Evolutionary conservation across 2,888 invertebrate genomes (phyloP).

Genomic region (Proisotoma minuta): DNA sequence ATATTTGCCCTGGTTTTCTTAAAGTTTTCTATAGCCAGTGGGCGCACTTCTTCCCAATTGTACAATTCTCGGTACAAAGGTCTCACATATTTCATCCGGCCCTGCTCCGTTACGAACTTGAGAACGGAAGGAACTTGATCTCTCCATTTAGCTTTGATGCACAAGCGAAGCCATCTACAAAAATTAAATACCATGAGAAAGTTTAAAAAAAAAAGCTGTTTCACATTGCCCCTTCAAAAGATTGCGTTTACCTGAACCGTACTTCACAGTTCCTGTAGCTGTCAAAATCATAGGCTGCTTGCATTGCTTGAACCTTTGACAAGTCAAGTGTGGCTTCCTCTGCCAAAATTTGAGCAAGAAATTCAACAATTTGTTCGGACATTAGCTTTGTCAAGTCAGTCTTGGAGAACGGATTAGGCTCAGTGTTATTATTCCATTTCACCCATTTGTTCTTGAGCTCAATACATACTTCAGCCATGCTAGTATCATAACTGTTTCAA

Average conservation of each 20-base stretch:
- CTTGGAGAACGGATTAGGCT: constrained; percentile 52
- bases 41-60: constrained; percentile 68
- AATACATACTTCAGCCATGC: constrained; percentile 61
- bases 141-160: constrained; percentile 68
- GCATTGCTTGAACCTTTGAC: constrained; percentile 60
- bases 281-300: constrained; percentile 63
- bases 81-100: constrained; percentile 73
- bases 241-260: constrained; percentile 53
- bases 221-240: background rate
- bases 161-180: constrained; percentile 70
- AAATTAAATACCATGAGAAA: constrained; percentile 18
- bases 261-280: constrained; percentile 72
- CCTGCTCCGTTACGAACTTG: constrained; percentile 73
- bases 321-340: constrained; percentile 55
- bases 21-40: constrained; percentile 68
- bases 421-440: constrained; percentile 51
- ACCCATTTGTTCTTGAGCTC: constrained; percentile 59
- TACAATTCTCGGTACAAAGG: constrained; percentile 61
- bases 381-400: constrained; percentile 59
- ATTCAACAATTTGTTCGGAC: constrained; percentile 64
- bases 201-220: background rate
- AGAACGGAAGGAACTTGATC: constrained; percentile 64
- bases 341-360: constrained; percentile 65
- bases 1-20: constrained; percentile 64
- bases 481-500: constrained; percentile 61